Conservation (phyloP, 2,113 vertebrate genomes). For the Mormoops blainvillei region DNA sequence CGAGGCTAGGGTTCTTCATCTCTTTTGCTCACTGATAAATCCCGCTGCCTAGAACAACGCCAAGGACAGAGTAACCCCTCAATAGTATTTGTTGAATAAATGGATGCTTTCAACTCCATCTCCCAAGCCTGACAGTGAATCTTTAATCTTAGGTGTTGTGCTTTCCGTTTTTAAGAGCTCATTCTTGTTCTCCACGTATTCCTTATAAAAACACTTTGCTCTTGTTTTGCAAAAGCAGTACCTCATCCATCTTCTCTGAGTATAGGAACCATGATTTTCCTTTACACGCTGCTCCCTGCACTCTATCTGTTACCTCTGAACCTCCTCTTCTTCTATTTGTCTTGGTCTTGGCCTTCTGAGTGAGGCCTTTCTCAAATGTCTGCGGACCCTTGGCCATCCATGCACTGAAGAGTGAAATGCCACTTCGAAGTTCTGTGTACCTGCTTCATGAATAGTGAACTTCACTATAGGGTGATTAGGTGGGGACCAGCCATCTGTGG, state of each 20-base stretch:
- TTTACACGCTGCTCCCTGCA: not conserved
- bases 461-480: not conserved
- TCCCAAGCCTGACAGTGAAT: not conserved
- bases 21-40: not conserved
- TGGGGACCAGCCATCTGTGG: not conserved
- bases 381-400: not conserved
- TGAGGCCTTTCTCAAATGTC: not conserved
- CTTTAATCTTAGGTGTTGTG: not conserved
- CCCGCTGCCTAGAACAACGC: not conserved
- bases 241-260: not conserved
- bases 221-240: not conserved
- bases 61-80: not conserved
- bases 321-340: not conserved
- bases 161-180: not conserved
- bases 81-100: not conserved
- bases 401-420: not conserved
- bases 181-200: not conserved
- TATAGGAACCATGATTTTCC: not conserved
- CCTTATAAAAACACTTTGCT: not conserved
- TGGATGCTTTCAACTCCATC: not conserved
- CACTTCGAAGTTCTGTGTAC: not conserved
- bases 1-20: not conserved
- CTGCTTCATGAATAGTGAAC: not conserved
- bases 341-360: not conserved
- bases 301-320: not conserved